phyloP scores from a whole-genome alignment of 2,888 invertebrate species.

The Spatulosminthurus flaviceps region DNA sequence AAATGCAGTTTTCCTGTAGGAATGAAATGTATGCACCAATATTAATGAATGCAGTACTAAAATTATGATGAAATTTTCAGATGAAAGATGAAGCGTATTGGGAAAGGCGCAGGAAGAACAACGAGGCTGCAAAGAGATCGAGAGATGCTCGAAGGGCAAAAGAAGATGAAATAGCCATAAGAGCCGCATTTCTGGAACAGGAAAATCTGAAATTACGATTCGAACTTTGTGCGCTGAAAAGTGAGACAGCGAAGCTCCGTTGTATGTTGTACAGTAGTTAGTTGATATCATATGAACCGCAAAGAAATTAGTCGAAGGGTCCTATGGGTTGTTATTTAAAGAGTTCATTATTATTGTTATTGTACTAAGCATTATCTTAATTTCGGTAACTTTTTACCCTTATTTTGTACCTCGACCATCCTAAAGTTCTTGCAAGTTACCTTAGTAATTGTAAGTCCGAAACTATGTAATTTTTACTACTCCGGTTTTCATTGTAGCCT shows the following conservation, averaged over 20 bases:
- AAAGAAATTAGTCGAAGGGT: neutral
- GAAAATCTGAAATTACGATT: conserved; percentile 83
- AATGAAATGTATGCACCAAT: too few species aligned
- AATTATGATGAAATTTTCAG: conserved; percentile 5
- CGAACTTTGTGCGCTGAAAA: conserved; percentile 74
- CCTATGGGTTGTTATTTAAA: neutral
- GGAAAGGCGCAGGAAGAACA: conserved; percentile 89
- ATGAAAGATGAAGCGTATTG: conserved; percentile 83
- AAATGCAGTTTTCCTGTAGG: too few species aligned
- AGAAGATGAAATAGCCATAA: conserved; percentile 90
- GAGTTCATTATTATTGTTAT: neutral
- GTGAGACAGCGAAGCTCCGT: conserved; percentile 72
- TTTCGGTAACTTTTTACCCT: neutral
- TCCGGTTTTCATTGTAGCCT: neutral
- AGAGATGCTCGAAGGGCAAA: conserved; percentile 88
- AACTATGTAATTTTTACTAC: neutral
- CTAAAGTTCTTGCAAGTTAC: neutral
- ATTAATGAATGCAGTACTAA: too few species aligned
- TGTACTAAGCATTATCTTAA: neutral
- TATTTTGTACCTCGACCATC: too few species aligned
- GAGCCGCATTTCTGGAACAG: conserved; percentile 86
- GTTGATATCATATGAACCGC: neutral
- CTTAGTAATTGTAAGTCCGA: neutral
- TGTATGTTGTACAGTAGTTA: conserved; percentile 68
- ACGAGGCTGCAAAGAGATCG: conserved; percentile 93